phyloP scores from a whole-genome alignment of 2,113 vertebrate genomes.

The Epinephelus moara region DNA sequence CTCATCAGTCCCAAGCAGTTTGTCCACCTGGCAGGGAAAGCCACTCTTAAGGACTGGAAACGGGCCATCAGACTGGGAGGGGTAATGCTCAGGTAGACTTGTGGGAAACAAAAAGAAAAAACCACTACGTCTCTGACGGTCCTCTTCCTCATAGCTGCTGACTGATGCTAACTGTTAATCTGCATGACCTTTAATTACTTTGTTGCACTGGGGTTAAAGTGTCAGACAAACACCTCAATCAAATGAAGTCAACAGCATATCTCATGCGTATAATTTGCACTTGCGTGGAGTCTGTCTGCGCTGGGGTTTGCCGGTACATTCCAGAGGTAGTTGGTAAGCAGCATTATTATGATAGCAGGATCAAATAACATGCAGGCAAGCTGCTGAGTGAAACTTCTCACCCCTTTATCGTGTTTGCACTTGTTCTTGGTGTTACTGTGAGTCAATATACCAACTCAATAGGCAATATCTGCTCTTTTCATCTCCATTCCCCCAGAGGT shows the following conservation, averaged over 20 bases:
- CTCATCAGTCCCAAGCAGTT: constrained; percentile 97
- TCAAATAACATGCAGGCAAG: constrained; percentile 55
- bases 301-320: constrained; percentile 61
- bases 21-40: constrained; percentile 95
- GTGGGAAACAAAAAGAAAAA: not conserved
- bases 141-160: not conserved
- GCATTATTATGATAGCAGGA: constrained; percentile 45
- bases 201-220: constrained; percentile 8
- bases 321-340: constrained; percentile 60
- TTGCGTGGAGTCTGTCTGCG: constrained; percentile 35
- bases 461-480: constrained; percentile 52
- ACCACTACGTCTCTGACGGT: not conserved
- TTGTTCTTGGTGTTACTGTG: constrained; percentile 57
- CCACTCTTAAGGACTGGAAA: constrained; percentile 97
- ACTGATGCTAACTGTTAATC: not conserved
- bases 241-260: constrained; percentile 1
- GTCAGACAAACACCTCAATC: constrained; percentile 15
- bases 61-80: constrained; percentile 95
- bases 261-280: constrained; percentile 47
- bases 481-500: constrained; percentile 40
- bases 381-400: constrained; percentile 52
- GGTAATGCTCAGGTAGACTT: constrained; percentile 93
- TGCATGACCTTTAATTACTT: not conserved
- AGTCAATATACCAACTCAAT: constrained; percentile 42
- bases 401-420: constrained; percentile 66